Base-by-base conservation (phyloP, 92 coral and sea anemone species). In the Muricea muricata region DNA sequence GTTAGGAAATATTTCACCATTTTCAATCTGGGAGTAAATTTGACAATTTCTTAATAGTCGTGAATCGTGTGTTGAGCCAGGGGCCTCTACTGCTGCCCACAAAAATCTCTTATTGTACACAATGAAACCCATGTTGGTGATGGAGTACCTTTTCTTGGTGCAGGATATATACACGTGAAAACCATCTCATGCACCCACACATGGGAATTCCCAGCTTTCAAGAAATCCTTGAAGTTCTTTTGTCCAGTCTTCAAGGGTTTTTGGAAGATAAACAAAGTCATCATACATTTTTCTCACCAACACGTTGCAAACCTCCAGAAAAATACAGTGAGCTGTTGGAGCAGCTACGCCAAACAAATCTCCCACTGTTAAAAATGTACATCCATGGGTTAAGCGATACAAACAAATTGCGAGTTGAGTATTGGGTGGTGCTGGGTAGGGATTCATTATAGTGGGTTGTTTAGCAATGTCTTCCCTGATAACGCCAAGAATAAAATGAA, bases 101-200 rank as follows among this genome's bases (percentile, higher is more conserved):
- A 85, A 73, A 78, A 90, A 90, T 60, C 83, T 74, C 84, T 87
- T 90, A 34, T 87, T 90, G 24, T 79, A 57, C 17, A 83, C 89
- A 75, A 87, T 68, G 63, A 87, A 82, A 31, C 91, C 91, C 89
- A 90, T 82, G 46, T 80, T 83, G 34, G 84, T 68, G 54, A 90
- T 91, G 0, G 89, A 90, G 56, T 87, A 86, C 61, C 93, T 74
- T 90, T 90, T 82, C 23, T 76, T 81, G 58, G 87, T 66, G 20
- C 77, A 78, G 34, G 84, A 76, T 71, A 87, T 79, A 65, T 87
- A 83, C 32, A 90, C 86, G 78, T 90, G 91, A 47, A 83, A 87
- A 7, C 93, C 91, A 58, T 90, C 93, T 79, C 83, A 90, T 73
- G 93, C 91, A 42, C 91, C 91, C 1, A 48, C 56, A 48, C 56